Base-by-base conservation (phyloP, 2,888 invertebrate genomes). In the Caenorhabditis afra region DNA sequence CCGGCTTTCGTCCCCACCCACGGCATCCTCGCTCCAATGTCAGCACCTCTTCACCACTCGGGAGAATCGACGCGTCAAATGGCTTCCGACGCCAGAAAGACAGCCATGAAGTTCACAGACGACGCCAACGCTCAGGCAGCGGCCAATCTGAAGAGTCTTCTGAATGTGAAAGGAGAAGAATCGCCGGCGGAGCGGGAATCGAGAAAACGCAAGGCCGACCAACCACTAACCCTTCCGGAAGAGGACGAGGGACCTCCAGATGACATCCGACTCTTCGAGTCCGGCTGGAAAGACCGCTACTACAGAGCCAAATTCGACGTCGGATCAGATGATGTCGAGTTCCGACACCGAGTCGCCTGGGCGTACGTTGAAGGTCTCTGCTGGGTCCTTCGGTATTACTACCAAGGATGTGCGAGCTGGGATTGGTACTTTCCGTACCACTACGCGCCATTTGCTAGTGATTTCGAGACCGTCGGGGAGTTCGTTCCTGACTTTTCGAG, bases 391-490 rank as follows among this genome's bases (percentile, higher is more conserved):
- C 94, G 95, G 86, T 99, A 98, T 92, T 99, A 99, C 92, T 99
- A 99, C 92, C 98, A 98, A 93, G 98, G 99, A 64, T 99, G 98
- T 92, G 95, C 96, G 41, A 96, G 96, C 18, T 99, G 99, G 99
- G 95, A 97, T 92, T 99, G 99, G 99, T 99, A 97, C 92, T 99
- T 96, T 92, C 99, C 99, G 0, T 99, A 96, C 91, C 99, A 99
- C 92, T 99, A 99, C 92, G 98, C 99, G 18, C 99, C 99, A 8
- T 99, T 99, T 92, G 99, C 99, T 3, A 97, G 97, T 0, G 99
- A 99, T 92, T 99, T 99, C 92, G 93, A 95, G 76, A 83, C 84
- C 44, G 82, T 99, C 68, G 93, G 94, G 66, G 94, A 95, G 0
- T 92, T 96, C 37, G 88, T 91, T 0, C 94, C 94, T 53, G 93